phyloP scores from a whole-genome alignment of 2,888 invertebrate genomes.

The Leucophenga maculata region DNA sequence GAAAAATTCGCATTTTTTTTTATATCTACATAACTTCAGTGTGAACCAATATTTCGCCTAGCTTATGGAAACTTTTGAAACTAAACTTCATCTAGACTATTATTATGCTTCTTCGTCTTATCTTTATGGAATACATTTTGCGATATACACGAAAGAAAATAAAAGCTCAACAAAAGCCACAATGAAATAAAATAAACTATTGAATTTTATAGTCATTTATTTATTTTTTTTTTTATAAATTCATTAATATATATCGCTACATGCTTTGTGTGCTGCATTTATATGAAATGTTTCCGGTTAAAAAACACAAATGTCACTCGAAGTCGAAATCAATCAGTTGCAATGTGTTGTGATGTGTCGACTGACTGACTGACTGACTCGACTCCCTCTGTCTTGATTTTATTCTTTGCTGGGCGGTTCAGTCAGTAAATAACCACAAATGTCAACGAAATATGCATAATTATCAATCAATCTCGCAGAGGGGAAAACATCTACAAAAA shows the following conservation, averaged over 20 bases:
- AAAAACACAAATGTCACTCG: too few species aligned
- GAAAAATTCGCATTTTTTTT: too few species aligned
- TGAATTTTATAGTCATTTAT: conserved; percentile 7
- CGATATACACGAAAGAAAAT: not conserved
- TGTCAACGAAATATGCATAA: conserved; percentile 25
- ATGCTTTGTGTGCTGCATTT: too few species aligned
- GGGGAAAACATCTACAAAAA: not conserved
- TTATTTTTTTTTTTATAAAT: too few species aligned
- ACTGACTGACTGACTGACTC: too few species aligned
- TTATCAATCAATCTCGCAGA: conserved; percentile 9
- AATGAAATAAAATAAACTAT: not conserved
- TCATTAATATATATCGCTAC: too few species aligned
- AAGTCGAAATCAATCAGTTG: conserved; percentile 9
- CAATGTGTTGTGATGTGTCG: too few species aligned
- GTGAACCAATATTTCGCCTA: too few species aligned
- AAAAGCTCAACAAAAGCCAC: not conserved
- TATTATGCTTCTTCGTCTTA: not conserved
- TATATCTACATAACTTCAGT: too few species aligned
- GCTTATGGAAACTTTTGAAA: too few species aligned
- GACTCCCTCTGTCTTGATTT: not conserved
- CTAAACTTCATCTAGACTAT: not conserved
- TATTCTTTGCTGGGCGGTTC: not conserved
- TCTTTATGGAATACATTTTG: not conserved
- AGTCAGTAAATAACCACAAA: conserved; percentile 16
- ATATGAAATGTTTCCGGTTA: conserved; percentile 12